phyloP scores from a whole-genome alignment of 2,113 vertebrate species.

The Poicephalus gulielmi region DNA sequence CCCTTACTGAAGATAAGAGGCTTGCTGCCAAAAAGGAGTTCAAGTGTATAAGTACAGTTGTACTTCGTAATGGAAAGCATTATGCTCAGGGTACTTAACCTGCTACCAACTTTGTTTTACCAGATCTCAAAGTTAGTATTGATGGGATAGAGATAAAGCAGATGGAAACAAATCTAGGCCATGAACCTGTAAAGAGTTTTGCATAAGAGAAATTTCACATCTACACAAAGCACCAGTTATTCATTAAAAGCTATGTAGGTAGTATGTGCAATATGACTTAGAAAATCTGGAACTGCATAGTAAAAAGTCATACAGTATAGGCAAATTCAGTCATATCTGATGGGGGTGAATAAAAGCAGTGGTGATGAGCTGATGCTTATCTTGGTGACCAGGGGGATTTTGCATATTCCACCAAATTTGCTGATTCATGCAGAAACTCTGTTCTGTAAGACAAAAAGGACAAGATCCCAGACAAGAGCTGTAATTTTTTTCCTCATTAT shows the following conservation, averaged over 20 bases:
- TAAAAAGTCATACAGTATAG: background rate
- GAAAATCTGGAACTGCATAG: background rate
- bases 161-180: background rate
- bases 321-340: background rate
- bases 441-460: background rate
- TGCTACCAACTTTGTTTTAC: background rate
- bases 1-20: background rate
- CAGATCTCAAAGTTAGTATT: background rate
- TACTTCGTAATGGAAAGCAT: background rate
- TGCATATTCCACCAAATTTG: background rate
- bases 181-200: background rate
- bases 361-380: background rate
- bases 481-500: background rate
- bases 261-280: background rate
- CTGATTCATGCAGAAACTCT: background rate
- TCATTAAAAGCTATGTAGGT: background rate
- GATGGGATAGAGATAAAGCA: background rate
- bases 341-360: background rate
- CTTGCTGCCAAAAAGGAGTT: conserved; percentile 3
- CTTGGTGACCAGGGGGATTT: background rate
- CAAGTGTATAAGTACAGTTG: background rate
- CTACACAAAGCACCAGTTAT: background rate
- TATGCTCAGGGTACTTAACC: background rate
- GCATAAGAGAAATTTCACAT: background rate
- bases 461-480: background rate